Conservation (phyloP, 2,797 vertebrate species). For the Eurystomus glaucurus region DNA sequence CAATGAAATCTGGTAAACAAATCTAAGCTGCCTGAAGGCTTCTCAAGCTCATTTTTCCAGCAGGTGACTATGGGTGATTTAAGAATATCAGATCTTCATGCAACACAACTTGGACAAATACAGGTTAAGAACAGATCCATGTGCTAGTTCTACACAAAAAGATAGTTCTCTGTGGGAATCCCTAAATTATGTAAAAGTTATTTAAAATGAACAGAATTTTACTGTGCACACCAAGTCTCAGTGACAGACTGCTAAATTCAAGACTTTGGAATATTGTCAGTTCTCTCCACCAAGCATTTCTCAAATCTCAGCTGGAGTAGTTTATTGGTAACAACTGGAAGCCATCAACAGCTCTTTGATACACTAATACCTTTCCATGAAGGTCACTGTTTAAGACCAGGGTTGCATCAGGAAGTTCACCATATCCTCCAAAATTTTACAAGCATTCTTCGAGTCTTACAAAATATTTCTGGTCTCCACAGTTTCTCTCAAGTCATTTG, state of each 20-base stretch:
- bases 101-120: neutral
- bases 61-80: accelerated
- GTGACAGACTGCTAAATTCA: neutral
- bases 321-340: neutral
- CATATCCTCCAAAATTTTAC: neutral
- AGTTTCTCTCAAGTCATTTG: neutral
- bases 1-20: neutral
- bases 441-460: neutral
- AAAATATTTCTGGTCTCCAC: neutral
- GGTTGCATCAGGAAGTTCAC: neutral
- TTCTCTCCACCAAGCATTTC: neutral
- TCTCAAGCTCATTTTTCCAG: neutral
- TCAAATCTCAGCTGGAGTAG: neutral
- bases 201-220: neutral
- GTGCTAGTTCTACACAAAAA: neutral
- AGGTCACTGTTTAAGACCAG: neutral
- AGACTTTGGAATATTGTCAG: neutral
- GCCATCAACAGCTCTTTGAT: neutral
- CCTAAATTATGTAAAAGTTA: neutral
- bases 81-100: neutral
- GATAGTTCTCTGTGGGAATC: neutral
- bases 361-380: neutral
- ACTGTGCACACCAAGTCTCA: neutral
- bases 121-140: neutral
- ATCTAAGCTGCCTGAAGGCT: neutral